A percentile compares a stretch with the other conserved stretches of the same genome.
Evolutionary conservation across 2,797 vertebrate genomes (phyloP).

Genomic region (Monodelphis domestica): DNA sequence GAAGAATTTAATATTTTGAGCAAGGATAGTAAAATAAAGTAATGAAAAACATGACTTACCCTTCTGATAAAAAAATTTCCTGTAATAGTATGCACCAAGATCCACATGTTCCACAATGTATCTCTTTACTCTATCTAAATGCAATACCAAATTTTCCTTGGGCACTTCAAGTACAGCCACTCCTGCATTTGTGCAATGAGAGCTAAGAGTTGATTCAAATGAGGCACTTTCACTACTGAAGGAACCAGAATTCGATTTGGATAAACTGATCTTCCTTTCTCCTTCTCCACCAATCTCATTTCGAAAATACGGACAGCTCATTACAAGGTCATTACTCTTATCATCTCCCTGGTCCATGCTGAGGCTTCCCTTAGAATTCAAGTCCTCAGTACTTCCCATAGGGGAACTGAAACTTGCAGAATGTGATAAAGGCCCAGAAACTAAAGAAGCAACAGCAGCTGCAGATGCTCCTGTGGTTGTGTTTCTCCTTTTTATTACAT

Average conservation of each 20-base stretch:
- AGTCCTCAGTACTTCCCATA: constrained; percentile 96
- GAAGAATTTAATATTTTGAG: background rate
- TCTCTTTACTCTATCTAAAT: constrained; percentile 93
- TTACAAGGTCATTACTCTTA: constrained; percentile 95
- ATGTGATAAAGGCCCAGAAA: constrained; percentile 93
- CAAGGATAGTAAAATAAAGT: constrained; percentile 12
- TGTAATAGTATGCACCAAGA: constrained; percentile 95
- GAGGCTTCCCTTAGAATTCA: constrained; percentile 93
- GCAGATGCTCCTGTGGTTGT: constrained; percentile 97
- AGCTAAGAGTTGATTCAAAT: constrained; percentile 92
- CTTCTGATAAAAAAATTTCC: constrained; percentile 96
- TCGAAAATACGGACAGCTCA: constrained; percentile 97
- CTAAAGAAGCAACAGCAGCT: constrained; percentile 94
- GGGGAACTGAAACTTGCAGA: constrained; percentile 97
- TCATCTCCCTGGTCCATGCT: constrained; percentile 93
- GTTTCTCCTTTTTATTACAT: constrained; percentile 93
- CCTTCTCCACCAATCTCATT: constrained; percentile 96
- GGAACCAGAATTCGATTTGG: constrained; percentile 93
- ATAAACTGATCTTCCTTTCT: constrained; percentile 90
- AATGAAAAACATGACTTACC: constrained; percentile 86
- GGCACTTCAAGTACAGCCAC: constrained; percentile 96
- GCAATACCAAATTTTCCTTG: constrained; percentile 91
- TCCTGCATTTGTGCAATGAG: constrained; percentile 95
- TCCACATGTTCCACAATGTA: constrained; percentile 97
- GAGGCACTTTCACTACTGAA: constrained; percentile 90